These are phyloP conservation scores for Dimorphilus gyrociliatus DNA, from an alignment of 2,888 invertebrate species.

Conservation along the genomic window DNA sequence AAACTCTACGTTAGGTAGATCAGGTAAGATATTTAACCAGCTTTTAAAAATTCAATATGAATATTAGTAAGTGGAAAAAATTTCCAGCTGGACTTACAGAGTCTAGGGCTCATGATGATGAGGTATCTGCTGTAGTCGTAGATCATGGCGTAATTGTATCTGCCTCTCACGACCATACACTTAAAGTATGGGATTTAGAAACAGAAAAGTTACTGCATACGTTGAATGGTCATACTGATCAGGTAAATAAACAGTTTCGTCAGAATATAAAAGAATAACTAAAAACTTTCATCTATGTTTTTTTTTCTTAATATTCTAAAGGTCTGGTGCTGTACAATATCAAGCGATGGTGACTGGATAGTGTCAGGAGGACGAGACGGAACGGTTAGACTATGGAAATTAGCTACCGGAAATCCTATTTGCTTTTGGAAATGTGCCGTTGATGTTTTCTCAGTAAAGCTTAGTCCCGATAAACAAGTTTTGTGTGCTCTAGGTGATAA, in stretches of 20 bases:
- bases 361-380: conserved; percentile 35
- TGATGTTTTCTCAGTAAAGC: conserved; percentile 34
- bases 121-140: conserved; percentile 29
- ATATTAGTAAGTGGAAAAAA: not conserved
- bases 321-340: conserved; percentile 35
- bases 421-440: conserved; percentile 32
- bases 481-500: conserved; percentile 37
- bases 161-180: conserved; percentile 30
- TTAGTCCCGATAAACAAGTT: conserved; percentile 34
- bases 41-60: not conserved
- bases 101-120: conserved; percentile 22
- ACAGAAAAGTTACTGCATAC: conserved; percentile 29
- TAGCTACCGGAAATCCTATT: conserved; percentile 27
- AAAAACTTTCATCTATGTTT: too few relatives aligned
- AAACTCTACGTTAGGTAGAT: conserved; percentile 9
- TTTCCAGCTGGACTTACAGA: conserved; percentile 2
- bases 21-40: conserved; percentile 4
- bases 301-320: too few relatives aligned
- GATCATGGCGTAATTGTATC: conserved; percentile 32
- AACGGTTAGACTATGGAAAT: conserved; percentile 34
- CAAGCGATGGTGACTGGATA: conserved; percentile 32
- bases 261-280: not conserved
- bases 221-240: conserved; percentile 31
- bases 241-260: conserved; percentile 18
- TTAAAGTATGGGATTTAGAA: conserved; percentile 34